Base-by-base conservation (phyloP, 2,113 vertebrate species). In the Astur gentilis region DNA sequence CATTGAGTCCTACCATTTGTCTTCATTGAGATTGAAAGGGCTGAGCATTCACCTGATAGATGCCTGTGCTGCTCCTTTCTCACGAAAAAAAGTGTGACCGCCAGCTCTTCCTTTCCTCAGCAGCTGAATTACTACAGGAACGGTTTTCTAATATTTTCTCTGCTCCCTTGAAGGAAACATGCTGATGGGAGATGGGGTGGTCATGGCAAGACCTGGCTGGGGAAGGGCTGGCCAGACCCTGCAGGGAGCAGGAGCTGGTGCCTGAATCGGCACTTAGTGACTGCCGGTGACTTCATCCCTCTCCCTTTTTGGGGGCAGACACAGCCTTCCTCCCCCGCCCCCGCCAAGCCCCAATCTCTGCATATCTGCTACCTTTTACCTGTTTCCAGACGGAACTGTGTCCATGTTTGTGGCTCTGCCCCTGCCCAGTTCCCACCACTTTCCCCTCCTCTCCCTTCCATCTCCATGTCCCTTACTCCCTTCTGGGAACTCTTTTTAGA, bases 281-380 rank as follows among this genome's bases (percentile, higher is more conserved):
- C 32, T 65, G 18, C 16, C 45, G 49, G 4, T 5, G 18, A 31
- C 14, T 4, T 84, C 32, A 31, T 5, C 10, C 20, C 14, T 57
- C 4, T 36, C 21, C 13, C 8, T 40, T 29, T 65, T 11, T 1
- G 0, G 16, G 18, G 22, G 5, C 7, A 61, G 21, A 6, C 44
- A 77, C 8, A 40, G 9, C 9, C 17, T 5, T 57, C 32, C 9
- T 2, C 47, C 49, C 47, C 47, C 14, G 40, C 2, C 19, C 45
- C 11, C 14, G 40, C 1, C 2, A 2, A 15, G 23, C 9, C 36
- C 9, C 1, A 0, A 1, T 31, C 16, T 66, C 84, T 81, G 9
- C 17, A 3, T 18, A 22, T 36, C 40, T 73, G 23, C 42, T 60
- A 25, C 10, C 5, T 71, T 62, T 50, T 22, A 14, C 42, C 42